Conservation (phyloP, 2,113 vertebrate genomes). For the Cryptotis parvus region DNA sequence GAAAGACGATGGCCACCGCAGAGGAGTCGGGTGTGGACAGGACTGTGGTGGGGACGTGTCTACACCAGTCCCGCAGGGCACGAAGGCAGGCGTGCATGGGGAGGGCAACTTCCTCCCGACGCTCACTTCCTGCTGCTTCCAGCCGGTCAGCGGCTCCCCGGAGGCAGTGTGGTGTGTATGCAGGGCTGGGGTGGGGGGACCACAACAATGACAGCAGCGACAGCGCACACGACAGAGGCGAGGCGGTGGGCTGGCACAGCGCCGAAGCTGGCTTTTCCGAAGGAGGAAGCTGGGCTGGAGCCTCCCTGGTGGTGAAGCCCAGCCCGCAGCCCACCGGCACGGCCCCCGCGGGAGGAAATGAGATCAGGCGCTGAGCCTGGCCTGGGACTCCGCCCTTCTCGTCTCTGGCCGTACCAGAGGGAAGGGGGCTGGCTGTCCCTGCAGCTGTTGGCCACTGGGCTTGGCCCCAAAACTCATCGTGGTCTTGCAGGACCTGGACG, state of each 20-base stretch:
- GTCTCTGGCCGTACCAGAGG: not conserved
- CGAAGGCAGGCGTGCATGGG: too few species aligned
- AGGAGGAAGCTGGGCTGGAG: not conserved
- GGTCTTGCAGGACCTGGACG: not conserved
- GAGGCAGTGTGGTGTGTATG: not conserved
- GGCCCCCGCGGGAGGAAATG: not conserved
- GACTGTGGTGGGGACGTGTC: too few species aligned
- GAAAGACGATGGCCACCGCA: constrained; percentile 1
- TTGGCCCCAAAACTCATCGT: not conserved
- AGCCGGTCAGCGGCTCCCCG: constrained; percentile 7
- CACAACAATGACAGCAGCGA: too few species aligned
- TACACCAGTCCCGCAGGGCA: too few species aligned
- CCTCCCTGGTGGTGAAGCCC: not conserved
- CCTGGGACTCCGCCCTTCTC: not conserved
- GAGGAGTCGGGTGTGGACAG: not conserved
- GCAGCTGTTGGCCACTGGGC: not conserved
- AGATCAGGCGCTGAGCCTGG: not conserved
- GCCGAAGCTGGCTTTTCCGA: not conserved
- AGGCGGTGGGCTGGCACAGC: not conserved
- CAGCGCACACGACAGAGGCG: not conserved
- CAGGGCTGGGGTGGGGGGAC: too few species aligned
- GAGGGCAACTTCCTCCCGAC: too few species aligned
- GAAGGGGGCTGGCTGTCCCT: not conserved
- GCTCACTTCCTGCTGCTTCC: constrained; percentile 25
- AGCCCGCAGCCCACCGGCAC: not conserved